Percentiles rank a stretch among this genome's conserved stretches.
phyloP scores from a whole-genome alignment of 2,888 invertebrate genomes.

The Sericinus montela region DNA sequence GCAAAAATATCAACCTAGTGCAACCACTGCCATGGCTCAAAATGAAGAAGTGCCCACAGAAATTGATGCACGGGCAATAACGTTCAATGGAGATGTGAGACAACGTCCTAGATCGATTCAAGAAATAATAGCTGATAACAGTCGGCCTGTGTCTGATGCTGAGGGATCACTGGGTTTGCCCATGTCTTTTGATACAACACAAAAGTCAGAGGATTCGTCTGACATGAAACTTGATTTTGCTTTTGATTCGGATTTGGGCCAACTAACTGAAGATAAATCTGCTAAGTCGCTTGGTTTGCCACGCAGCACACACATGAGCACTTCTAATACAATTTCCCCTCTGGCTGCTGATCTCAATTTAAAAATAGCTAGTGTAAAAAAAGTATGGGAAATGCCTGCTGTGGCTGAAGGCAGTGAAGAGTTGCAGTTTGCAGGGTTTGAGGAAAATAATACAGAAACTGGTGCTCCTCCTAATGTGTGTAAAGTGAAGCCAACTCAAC shows the following conservation, averaged over 20 bases:
- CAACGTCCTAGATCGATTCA: constrained; percentile 64
- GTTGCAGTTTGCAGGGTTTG: constrained; percentile 65
- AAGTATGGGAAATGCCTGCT: constrained; percentile 90
- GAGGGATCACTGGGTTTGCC: constrained; percentile 80
- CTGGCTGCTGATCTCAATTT: constrained; percentile 94
- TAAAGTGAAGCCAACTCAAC: constrained; percentile 92
- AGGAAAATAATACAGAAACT: constrained; percentile 64
- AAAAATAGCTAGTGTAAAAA: constrained; percentile 96
- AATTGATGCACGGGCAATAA: constrained; percentile 61
- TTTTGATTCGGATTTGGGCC: constrained; percentile 90
- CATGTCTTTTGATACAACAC: constrained; percentile 81
- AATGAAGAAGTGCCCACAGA: constrained; percentile 73
- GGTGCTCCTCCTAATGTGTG: constrained; percentile 85
- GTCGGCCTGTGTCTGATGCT: constrained; percentile 52
- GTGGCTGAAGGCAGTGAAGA: constrained; percentile 80
- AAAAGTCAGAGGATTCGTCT: constrained; percentile 85
- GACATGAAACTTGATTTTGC: constrained; percentile 96
- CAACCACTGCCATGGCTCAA: constrained; percentile 64
- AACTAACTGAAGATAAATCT: constrained; percentile 85
- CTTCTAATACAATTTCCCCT: constrained; percentile 86
- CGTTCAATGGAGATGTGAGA: constrained; percentile 67
- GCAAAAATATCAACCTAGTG: constrained; percentile 77
- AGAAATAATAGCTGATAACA: constrained; percentile 63
- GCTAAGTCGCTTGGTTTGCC: constrained; percentile 71
- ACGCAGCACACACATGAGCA: constrained; percentile 81